Base-by-base conservation (phyloP, 2,113 vertebrate species). In the Cygnus buccinator region DNA sequence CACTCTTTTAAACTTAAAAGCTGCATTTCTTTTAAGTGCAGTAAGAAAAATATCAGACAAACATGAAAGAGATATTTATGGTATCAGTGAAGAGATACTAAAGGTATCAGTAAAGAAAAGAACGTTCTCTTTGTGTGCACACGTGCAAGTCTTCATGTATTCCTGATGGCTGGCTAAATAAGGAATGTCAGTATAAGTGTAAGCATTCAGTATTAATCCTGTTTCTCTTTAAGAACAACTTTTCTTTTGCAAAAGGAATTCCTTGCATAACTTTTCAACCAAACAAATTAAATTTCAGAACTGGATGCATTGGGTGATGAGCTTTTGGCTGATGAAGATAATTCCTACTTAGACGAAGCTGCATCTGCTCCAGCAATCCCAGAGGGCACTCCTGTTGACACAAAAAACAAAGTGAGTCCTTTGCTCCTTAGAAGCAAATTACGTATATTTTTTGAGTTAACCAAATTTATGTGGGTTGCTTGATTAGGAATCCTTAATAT, bases 231-330 rank as follows among this genome's bases (percentile, higher is more conserved):
- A 41, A 84, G 48, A 89, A 11, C 21, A 48, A 3, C 31, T 93
- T 78, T 80, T 70, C 22, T 81, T 87, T 95, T 35, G 58, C 21
- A 48, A 89, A 88, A 86, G 43, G 37, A 95, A 65, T 72, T 92
- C 55, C n/a, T 41, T 94, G 50, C 43, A 28, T 86, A 8, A 67
- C 85, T 43, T 96, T 57, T 46, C 35, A 85, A 58, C 68, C 35
- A 57, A 4, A 4, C 8, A 73, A 78, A 93, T 89, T 86, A 8
- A 9, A 77, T 97, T 93, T 95, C 97, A 99, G 99, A 99, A 91
- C 97, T 99, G 98, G 98, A 99, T 74, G 99, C 99, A 0, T 89
- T 99, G 52, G 99, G 99, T 90, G 99, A 99, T 73, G 99, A 99
- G 94, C 97, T 99, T 83, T 95, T 99, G 82, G 91, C 99, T 66